These are phyloP conservation scores for Phaedon cochleariae DNA, from an alignment of 2,888 invertebrate species.

Conservation along the genomic window DNA sequence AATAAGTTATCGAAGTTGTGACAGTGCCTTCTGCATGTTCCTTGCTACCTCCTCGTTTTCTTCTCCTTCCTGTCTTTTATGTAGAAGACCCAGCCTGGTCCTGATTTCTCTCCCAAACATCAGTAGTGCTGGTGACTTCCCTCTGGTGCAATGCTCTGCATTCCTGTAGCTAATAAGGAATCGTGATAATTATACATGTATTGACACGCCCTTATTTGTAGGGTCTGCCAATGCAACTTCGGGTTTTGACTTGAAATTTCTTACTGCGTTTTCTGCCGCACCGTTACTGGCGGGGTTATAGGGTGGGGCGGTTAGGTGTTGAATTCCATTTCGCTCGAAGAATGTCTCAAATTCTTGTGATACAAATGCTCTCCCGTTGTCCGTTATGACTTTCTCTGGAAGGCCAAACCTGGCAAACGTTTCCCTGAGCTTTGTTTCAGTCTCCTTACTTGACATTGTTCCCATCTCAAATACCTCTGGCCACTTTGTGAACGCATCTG, in stretches of 20 bases:
- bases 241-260: neutral
- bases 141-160: neutral
- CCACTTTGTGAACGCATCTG: neutral
- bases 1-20: no score
- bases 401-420: neutral
- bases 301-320: neutral
- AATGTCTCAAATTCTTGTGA: slow-evolving; percentile 1
- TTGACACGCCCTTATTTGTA: neutral
- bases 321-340: neutral
- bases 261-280: no score
- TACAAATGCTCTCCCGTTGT: slow-evolving; percentile 2
- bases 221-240: neutral
- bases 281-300: no score
- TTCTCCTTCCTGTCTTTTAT: no score
- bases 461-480: neutral
- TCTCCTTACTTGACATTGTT: neutral
- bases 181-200: neutral
- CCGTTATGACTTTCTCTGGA: neutral
- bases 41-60: no score
- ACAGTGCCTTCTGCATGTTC: no score
- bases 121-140: no score
- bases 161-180: neutral
- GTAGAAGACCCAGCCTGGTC: no score
- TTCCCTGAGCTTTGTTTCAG: neutral
- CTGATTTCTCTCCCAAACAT: no score